phyloP scores from a whole-genome alignment of 2,888 invertebrate species.

The Clistopyga incitator region DNA sequence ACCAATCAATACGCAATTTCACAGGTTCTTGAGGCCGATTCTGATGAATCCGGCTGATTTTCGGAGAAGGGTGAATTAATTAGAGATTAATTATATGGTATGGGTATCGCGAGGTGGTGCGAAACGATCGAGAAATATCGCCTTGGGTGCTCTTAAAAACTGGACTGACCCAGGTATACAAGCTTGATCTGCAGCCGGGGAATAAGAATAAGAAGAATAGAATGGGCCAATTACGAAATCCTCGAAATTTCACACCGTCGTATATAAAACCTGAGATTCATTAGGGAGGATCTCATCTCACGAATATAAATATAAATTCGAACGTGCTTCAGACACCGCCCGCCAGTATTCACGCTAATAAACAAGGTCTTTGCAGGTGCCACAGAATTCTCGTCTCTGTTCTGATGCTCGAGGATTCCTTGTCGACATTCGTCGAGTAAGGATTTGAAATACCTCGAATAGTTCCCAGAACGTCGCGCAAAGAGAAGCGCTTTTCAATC shows the following conservation, averaged over 20 bases:
- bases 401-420: slow-evolving; percentile 6
- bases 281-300: slow-evolving; percentile 74
- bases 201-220: slow-evolving; percentile 63
- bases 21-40: slow-evolving; percentile 30
- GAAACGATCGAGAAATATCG: slow-evolving; percentile 63
- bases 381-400: slow-evolving; percentile 56
- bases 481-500: slow-evolving; percentile 43
- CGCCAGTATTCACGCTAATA: slow-evolving; percentile 54
- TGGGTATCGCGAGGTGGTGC: slow-evolving; percentile 61
- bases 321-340: slow-evolving; percentile 70
- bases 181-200: slow-evolving; percentile 30
- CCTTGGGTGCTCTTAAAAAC: slow-evolving; percentile 61
- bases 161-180: slow-evolving; percentile 48
- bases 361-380: slow-evolving; percentile 61
- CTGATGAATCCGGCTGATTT: slow-evolving; percentile 44
- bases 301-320: slow-evolving; percentile 76
- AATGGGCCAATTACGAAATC: slow-evolving; percentile 80
- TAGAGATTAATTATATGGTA: slow-evolving; percentile 65
- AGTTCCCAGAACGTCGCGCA: slow-evolving; percentile 38
- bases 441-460: slow-evolving; percentile 50
- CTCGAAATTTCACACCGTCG: slow-evolving; percentile 79
- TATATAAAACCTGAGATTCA: slow-evolving; percentile 74
- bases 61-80: slow-evolving; percentile 64
- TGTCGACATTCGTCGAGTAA: slow-evolving; percentile 31
- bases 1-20: slow-evolving; percentile 57